Conservation (phyloP, 2,797 vertebrate genomes). For the Danio jaintianensis region DNA sequence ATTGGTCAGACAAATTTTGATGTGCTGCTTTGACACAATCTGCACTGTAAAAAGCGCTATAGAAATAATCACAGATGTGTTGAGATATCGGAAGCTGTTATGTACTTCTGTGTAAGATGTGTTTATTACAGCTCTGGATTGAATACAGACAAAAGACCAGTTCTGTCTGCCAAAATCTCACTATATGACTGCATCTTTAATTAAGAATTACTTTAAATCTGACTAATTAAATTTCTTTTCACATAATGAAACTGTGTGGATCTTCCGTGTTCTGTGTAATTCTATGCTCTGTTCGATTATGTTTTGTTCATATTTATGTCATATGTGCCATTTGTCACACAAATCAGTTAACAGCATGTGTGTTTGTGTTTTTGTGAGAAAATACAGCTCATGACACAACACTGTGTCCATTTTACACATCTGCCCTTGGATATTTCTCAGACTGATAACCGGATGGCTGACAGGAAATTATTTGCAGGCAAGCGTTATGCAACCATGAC, state of each 20-base stretch:
- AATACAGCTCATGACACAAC: slow-evolving; percentile 48
- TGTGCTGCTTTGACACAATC: no score
- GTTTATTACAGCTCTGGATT: no score
- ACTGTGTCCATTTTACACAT: slow-evolving; percentile 38
- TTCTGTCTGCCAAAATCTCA: no score
- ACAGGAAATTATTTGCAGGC: slow-evolving; percentile 50
- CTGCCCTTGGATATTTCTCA: slow-evolving; percentile 69
- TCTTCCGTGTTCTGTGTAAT: background rate
- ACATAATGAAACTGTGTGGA: background rate
- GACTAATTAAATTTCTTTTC: no score
- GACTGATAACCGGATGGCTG: slow-evolving; percentile 59
- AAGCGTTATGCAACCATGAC: slow-evolving; percentile 65
- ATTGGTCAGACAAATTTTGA: no score
- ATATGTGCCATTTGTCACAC: background rate
- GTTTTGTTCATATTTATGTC: background rate
- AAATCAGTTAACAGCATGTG: background rate
- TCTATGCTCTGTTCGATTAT: background rate
- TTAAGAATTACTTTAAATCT: background rate
- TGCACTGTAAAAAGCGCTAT: no score
- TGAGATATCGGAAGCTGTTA: no score
- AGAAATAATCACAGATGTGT: no score
- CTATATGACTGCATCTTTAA: no score
- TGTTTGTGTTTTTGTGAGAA: slow-evolving; percentile 2
- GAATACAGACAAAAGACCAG: no score
- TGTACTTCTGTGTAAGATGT: no score